Evolutionary conservation across 2,797 vertebrate species (phyloP), one percentile per base, ranked within the genome.

Genomic region (Crossoptilon crossoptilon): DNA sequence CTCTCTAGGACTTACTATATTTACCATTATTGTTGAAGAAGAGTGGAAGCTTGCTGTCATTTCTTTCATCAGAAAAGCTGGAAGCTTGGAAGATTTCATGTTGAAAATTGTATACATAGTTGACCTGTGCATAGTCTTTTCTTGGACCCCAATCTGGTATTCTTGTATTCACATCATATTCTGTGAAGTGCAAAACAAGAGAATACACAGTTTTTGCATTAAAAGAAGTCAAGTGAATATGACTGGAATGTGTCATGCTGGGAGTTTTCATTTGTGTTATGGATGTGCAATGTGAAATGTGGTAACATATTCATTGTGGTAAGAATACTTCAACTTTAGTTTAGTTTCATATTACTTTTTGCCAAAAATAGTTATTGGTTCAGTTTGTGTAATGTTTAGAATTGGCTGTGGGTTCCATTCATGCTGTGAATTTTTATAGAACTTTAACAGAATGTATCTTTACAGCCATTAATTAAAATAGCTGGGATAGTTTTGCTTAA

Each of bases 141-240:
- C 95, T 96, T 97, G 97, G 91, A 97, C 95, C 96, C 96, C 96
- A 88, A 97, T 97, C 85, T 93, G 93, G 86, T 97, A 96, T 92
- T 97, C 93, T 97, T 98, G 98, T 98, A 98, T 98, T 98, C 97
- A 98, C 97, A 98, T 98, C 96, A 94, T 97, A 98, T 97, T 98
- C 96, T 97, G 97, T 98, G 97, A 97, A 97, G 97, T 98, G 96
- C 97, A 97, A 98, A 98, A 96, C 96, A 97, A 97, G 96, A 97
- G 79, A 96, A 98, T 89, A 94, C 88, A 91, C 96, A 96, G 96
- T 96, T 97, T 95, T 98, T 97, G 97, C 95, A 97, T 97, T 97
- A 97, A 97, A 97, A 96, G 62, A 97, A 96, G 72, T 94, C 91
- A 96, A 97, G 96, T 97, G 96, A 96, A 95, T 96, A 96, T 97